Evolutionary conservation across 2,797 vertebrate species (phyloP).

Genomic region (Dipus sagitta): DNA sequence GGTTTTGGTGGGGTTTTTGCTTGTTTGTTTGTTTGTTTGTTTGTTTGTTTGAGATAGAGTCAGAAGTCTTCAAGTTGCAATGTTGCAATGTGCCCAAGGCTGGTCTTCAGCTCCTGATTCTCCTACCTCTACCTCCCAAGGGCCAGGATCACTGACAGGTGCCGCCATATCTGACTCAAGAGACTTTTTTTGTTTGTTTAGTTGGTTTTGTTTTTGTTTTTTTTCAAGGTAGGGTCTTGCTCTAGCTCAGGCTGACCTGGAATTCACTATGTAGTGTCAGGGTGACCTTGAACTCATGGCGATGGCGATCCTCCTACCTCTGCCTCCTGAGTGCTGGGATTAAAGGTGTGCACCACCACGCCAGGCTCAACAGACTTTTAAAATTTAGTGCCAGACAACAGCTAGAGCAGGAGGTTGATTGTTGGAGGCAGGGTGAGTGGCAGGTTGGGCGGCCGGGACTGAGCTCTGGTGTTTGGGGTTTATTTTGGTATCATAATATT

Average conservation of each 20-base stretch:
- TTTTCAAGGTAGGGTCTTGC: no score
- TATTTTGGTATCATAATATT: not conserved
- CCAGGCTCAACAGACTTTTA: no score
- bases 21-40: not conserved
- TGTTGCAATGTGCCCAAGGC: not conserved
- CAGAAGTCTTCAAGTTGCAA: not conserved
- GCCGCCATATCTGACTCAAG: not conserved
- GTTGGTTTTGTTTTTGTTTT: no score
- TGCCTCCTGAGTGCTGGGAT: no score
- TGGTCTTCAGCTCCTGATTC: not conserved
- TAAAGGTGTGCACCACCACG: no score
- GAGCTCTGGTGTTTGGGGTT: not conserved
- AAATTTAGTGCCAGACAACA: not conserved
- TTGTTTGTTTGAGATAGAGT: not conserved
- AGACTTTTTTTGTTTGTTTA: not conserved
- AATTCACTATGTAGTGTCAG: no score
- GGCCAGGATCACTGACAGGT: not conserved
- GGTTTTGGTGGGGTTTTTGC: no score
- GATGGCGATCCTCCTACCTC: no score
- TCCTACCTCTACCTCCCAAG: not conserved
- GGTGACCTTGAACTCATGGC: no score
- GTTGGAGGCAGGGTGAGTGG: rapidly evolving
- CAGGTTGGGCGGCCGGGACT: rapidly evolving
- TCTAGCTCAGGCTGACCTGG: no score
- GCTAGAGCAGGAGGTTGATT: not conserved